Base-by-base conservation (phyloP, 2,797 vertebrate genomes). In the Furcifer pardalis region DNA sequence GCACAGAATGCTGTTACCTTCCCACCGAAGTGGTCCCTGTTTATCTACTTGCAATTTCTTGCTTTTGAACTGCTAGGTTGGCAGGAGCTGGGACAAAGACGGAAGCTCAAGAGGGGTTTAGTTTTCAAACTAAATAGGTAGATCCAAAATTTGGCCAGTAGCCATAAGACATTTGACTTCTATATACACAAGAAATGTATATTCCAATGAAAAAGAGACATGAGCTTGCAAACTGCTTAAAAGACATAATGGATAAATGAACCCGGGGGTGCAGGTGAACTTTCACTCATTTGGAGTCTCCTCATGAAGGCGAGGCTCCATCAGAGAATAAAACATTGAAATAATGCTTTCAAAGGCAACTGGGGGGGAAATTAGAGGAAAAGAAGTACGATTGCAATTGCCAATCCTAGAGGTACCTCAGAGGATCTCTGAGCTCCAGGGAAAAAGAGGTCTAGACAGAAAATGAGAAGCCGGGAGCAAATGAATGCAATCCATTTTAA, bases 91-190 rank as follows among this genome's bases (percentile, higher is more conserved):
- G n/a, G n/a, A n/a, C n/a, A n/a, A n/a, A n/a, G n/a, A n/a, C n/a
- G n/a, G n/a, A n/a, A n/a, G n/a, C n/a, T n/a, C n/a, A n/a, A n/a
- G 91, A 91, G 85, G 3, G 84, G 86, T 83, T 91, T 84, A 86
- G 85, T 72, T 88, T 91, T 92, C 83, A 88, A 87, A 89, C 75
- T 80, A 84, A 91, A 92, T 87, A 89, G n/a, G n/a, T 92, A 92
- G 92, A 87, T 69, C 49, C 0, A 4, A 81, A 85, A 82, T 35
- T 85, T 35, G 84, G 91, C 84, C 73, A 7, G 1, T 59, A 82
- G 74, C 65, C 74, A 76, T 21, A 46, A 92, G 94, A 89, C 27
- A 76, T 72, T 40, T 49, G 56, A 68, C 74, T 0, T 3, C 81
- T 86, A 83, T 77, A 71, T 17, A 63, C 82, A 44, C 21, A 23